These are phyloP conservation scores for Cladopsammia gracilis DNA, from an alignment of 64 coral and sea anemone species.

Conservation along the genomic window DNA sequence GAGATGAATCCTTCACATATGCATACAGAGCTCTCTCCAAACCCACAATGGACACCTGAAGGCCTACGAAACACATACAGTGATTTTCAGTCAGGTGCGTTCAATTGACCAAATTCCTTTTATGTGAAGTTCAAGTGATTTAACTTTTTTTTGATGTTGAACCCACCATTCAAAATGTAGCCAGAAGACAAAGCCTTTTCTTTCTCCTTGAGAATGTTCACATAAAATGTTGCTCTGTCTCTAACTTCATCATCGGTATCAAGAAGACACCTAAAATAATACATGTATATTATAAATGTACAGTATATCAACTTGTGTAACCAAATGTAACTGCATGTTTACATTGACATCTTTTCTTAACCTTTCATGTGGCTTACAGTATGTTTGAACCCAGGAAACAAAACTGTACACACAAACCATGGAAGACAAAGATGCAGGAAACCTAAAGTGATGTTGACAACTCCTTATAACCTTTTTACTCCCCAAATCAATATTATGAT, in stretches of 20 bases:
- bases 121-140: background rate
- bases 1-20: conserved; percentile 91
- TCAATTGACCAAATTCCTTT: background rate
- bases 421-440: too few relatives aligned
- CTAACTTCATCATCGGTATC: conserved; percentile 99
- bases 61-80: conserved; percentile 56
- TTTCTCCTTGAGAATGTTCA: conserved; percentile 93
- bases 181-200: conserved; percentile 95
- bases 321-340: too few relatives aligned
- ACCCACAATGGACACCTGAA: conserved; percentile 97
- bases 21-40: conserved; percentile 96
- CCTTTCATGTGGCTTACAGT: too few relatives aligned
- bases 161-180: conserved; percentile 95
- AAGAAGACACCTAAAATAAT: conserved; percentile 75
- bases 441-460: too few relatives aligned
- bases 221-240: conserved; percentile 96
- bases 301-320: too few relatives aligned
- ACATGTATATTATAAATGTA: background rate
- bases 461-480: too few relatives aligned
- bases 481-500: too few relatives aligned
- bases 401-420: too few relatives aligned
- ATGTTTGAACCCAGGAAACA: too few relatives aligned
- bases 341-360: too few relatives aligned
- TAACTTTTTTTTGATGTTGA: background rate
- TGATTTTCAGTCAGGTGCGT: too few relatives aligned